Evolutionary conservation across 2,113 vertebrate genomes (phyloP).

Genomic region (Hucho hucho): DNA sequence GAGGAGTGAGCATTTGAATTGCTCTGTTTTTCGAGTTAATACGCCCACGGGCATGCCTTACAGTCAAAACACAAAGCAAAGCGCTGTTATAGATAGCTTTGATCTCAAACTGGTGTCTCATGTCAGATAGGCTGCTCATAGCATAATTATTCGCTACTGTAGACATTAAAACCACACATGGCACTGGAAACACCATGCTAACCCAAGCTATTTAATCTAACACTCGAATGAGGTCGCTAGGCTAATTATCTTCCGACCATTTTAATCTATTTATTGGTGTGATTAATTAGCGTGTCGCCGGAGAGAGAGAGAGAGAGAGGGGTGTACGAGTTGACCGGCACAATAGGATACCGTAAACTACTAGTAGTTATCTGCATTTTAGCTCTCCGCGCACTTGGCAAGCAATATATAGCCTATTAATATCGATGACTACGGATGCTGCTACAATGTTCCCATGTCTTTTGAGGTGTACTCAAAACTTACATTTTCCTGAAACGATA

Average conservation of each 20-base stretch:
- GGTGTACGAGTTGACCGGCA: constrained; percentile 4
- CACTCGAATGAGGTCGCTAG: neutral
- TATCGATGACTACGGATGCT: too few species aligned
- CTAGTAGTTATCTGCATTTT: neutral
- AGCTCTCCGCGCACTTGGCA: too few species aligned
- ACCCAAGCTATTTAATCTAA: neutral
- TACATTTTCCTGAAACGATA: too few species aligned
- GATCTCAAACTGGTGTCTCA: neutral
- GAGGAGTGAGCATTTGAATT: neutral
- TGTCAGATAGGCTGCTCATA: neutral
- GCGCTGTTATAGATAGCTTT: neutral
- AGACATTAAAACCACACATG: neutral
- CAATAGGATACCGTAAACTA: neutral
- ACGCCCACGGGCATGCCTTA: neutral
- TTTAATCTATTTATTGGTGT: neutral
- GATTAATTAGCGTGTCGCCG: neutral
- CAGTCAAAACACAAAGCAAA: neutral
- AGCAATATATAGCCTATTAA: too few species aligned
- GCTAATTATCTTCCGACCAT: neutral
- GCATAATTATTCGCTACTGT: constrained; percentile 1
- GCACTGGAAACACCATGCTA: neutral
- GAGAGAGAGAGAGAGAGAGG: neutral
- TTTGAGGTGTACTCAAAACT: too few species aligned
- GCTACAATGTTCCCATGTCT: too few species aligned
- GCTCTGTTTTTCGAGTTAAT: constrained; percentile 6